phyloP scores from a whole-genome alignment of 2,888 invertebrate species.

The Drosophila formosana region DNA sequence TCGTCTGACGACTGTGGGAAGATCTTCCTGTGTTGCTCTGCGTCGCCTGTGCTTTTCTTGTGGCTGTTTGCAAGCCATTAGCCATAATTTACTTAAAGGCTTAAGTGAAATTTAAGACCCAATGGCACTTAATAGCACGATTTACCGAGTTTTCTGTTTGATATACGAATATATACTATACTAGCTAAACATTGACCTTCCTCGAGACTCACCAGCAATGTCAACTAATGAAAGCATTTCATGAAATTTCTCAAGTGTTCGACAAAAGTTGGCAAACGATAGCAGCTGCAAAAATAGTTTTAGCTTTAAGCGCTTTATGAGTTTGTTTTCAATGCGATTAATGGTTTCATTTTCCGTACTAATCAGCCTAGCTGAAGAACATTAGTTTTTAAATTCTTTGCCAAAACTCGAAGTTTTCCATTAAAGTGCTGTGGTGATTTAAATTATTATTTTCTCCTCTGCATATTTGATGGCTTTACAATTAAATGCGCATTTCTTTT shows the following conservation, averaged over 20 bases:
- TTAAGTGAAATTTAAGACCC: slow-evolving; percentile 62
- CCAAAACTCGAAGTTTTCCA: not conserved
- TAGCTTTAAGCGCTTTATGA: not conserved
- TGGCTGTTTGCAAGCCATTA: slow-evolving; percentile 69
- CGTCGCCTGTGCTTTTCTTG: slow-evolving; percentile 27
- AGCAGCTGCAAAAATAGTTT: not conserved
- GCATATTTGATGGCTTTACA: not conserved
- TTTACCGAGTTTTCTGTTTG: slow-evolving; percentile 15
- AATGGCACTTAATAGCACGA: slow-evolving; percentile 46
- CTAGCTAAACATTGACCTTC: slow-evolving; percentile 29
- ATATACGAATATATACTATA: slow-evolving; percentile 4
- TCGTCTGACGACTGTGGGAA: slow-evolving; percentile 8
- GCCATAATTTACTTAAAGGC: slow-evolving; percentile 77
- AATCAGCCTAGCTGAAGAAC: no score
- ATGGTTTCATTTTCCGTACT: not conserved
- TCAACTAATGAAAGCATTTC: slow-evolving; percentile 27
- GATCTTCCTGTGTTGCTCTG: slow-evolving; percentile 18
- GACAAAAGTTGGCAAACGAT: not conserved
- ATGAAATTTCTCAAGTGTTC: slow-evolving; percentile 10
- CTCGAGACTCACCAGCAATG: slow-evolving; percentile 6
- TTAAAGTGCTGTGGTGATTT: not conserved
- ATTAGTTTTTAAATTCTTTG: not conserved
- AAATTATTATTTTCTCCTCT: not conserved
- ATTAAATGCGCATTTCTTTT: slow-evolving; percentile 1
- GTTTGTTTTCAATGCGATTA: not conserved